phyloP scores from a whole-genome alignment of 2,797 vertebrate species.

The Phalloptychus januarius region DNA sequence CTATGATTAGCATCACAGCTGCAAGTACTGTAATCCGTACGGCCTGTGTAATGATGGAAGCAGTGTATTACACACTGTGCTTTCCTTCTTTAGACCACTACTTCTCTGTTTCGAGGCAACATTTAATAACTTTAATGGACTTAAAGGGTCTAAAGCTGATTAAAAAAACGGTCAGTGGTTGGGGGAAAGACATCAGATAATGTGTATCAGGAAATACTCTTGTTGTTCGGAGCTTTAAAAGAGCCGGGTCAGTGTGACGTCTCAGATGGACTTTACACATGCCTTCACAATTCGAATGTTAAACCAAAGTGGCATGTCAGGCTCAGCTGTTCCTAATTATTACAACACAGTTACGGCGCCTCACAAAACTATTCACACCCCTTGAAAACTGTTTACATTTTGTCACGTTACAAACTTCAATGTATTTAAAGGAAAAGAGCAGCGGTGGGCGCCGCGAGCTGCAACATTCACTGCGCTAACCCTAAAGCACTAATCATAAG shows the following conservation, averaged over 20 bases:
- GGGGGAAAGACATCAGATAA: background rate
- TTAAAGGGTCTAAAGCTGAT: conserved; percentile 2
- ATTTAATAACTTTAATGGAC: background rate
- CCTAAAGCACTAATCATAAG: background rate
- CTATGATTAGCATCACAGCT: conserved; percentile 52
- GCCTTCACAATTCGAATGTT: background rate
- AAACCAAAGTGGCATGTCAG: background rate
- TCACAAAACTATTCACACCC: background rate
- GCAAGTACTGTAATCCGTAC: conserved; percentile 51
- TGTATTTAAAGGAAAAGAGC: background rate
- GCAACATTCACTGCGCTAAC: background rate
- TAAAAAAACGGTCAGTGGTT: background rate
- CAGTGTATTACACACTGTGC: conserved; percentile 23
- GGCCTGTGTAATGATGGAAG: conserved; percentile 44
- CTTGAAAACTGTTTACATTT: background rate
- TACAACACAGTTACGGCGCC: background rate
- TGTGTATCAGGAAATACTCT: background rate
- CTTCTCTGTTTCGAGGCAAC: conserved; percentile 33
- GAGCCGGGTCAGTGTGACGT: background rate
- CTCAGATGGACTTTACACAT: background rate
- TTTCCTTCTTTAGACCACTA: conserved; percentile 21
- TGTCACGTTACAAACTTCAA: background rate
- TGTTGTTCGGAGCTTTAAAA: conserved; percentile 11
- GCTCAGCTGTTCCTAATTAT: background rate
- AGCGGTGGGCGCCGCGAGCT: background rate